Evolutionary conservation across 2,888 invertebrate species (phyloP).

Genomic region (Xanthia icteritia): DNA sequence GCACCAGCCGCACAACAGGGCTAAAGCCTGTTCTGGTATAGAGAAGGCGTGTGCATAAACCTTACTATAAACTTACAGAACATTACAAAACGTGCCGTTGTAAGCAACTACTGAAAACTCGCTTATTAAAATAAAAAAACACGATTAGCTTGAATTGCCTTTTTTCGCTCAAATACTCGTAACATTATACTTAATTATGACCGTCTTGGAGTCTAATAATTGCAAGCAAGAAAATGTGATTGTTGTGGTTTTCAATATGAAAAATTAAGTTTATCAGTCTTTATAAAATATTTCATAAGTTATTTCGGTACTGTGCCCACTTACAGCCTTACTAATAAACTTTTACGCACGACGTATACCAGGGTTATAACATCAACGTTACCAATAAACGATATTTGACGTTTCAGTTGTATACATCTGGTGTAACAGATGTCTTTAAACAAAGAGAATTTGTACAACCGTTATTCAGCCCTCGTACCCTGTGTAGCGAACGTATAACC

Average conservation of each 20-base stretch:
- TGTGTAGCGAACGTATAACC: too few species aligned
- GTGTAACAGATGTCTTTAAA: too few species aligned
- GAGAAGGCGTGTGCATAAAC: too few species aligned
- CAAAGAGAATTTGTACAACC: too few species aligned
- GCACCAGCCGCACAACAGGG: too few species aligned
- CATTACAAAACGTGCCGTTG: neutral
- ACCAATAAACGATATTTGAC: too few species aligned
- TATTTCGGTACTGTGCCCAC: neutral
- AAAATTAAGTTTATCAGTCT: neutral
- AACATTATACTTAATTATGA: neutral
- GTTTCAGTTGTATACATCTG: too few species aligned
- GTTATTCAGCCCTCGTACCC: too few species aligned
- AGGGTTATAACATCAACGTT: too few species aligned
- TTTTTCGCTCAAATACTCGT: neutral
- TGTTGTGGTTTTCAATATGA: neutral
- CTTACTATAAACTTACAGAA: neutral
- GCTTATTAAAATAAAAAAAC: neutral
- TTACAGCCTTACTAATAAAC: too few species aligned
- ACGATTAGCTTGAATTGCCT: neutral
- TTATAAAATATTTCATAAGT: neutral
- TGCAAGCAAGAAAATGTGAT: neutral
- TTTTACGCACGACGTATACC: too few species aligned
- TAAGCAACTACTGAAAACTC: neutral
- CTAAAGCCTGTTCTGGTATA: too few species aligned
- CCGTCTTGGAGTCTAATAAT: neutral